phyloP scores from a whole-genome alignment of 1,140 invertebrate genomes.

The Lepeophtheirus salmonis region DNA sequence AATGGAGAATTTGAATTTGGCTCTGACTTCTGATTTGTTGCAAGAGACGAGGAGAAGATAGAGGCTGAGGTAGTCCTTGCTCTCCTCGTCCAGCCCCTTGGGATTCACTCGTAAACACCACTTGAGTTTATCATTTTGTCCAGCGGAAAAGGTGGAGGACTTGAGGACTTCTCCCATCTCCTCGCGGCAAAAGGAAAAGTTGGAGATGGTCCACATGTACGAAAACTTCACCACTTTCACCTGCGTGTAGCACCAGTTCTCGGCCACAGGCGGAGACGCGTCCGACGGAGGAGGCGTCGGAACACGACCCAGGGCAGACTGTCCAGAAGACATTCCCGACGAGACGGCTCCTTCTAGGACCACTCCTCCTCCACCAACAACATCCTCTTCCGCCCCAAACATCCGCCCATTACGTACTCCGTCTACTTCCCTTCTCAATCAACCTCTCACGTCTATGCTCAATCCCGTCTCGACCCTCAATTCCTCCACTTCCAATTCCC shows the following conservation, averaged over 20 bases:
- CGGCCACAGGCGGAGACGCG: constrained; percentile 76
- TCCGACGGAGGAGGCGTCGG: constrained; percentile 66
- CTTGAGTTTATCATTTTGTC: constrained; percentile 97
- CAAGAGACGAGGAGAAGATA: constrained; percentile 95
- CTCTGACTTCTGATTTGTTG: constrained; percentile 97
- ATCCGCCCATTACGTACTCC: too few species aligned
- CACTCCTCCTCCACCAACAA: too few species aligned
- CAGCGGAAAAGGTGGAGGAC: constrained; percentile 96
- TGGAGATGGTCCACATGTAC: constrained; percentile 99
- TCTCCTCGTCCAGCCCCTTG: constrained; percentile 97
- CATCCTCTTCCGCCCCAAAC: too few species aligned
- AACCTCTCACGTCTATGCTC: too few species aligned
- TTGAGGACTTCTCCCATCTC: constrained; percentile 99
- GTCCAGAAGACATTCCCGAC: constrained; percentile 18
- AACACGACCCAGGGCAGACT: constrained; percentile 69
- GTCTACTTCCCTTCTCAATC: too few species aligned
- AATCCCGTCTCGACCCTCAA: too few species aligned
- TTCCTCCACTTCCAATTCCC: too few species aligned
- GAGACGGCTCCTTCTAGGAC: too few species aligned
- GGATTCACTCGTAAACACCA: constrained; percentile 99
- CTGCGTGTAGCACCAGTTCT: constrained; percentile 95
- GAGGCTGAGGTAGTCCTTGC: constrained; percentile 96
- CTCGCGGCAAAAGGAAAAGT: constrained; percentile 97
- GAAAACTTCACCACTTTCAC: constrained; percentile 99
- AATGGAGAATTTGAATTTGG: constrained; percentile 99